These are phyloP conservation scores for Zosterops pallidus DNA, from an alignment of 2,113 vertebrate genomes.

Conservation along the genomic window DNA sequence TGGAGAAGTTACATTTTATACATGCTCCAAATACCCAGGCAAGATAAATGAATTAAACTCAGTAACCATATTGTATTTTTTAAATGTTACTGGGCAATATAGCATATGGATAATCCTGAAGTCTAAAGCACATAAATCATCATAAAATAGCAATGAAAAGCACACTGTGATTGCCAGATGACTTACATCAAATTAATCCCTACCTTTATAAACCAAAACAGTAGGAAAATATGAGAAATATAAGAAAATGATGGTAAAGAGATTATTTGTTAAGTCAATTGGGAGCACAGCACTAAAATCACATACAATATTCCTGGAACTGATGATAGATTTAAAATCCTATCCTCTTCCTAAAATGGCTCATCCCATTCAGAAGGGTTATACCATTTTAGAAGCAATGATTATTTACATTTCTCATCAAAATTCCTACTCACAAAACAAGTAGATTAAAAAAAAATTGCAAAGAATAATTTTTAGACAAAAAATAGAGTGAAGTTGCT, in stretches of 20 bases:
- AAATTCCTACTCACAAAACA: not conserved
- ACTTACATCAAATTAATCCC: not conserved
- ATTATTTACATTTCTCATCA: not conserved
- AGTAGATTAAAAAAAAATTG: not conserved
- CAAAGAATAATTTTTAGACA: not conserved
- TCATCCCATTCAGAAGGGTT: not conserved
- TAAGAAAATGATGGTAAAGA: not conserved
- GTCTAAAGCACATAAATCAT: not conserved
- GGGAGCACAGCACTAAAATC: not conserved
- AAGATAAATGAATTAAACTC: slow-evolving; percentile 59
- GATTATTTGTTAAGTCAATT: not conserved
- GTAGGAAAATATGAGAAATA: not conserved
- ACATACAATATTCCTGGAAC: not conserved
- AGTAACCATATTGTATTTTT: not conserved
- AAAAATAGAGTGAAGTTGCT: not conserved
- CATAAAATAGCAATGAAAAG: not conserved
- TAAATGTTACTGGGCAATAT: not conserved
- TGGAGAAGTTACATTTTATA: slow-evolving; percentile 55
- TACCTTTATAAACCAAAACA: not conserved
- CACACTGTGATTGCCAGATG: not conserved
- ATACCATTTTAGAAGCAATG: not conserved
- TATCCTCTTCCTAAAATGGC: not conserved
- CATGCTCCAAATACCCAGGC: slow-evolving; percentile 19
- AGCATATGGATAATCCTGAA: not conserved
- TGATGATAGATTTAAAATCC: not conserved